Base-by-base conservation (phyloP, 2,113 vertebrate species). In the Trematocara unimaculatum region DNA sequence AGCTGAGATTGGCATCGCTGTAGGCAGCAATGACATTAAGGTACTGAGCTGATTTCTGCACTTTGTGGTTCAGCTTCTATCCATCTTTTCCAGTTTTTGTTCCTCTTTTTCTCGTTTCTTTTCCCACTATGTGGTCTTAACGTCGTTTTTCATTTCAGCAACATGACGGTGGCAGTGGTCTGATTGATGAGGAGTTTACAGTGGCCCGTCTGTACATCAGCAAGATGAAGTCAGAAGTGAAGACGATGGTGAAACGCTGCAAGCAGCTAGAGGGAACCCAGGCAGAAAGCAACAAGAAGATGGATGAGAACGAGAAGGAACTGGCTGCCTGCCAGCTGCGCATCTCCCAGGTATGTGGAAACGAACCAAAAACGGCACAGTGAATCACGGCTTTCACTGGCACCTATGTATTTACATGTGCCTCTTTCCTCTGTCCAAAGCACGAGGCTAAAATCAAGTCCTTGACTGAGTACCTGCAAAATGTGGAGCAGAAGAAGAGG, bases 221-320 rank as follows among this genome's bases (percentile, higher is more conserved):
- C 83, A 99, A 99, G 95, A 97, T 99, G 98, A 99, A 99, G 94
- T 98, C 98, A 0, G 98, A 99, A 94, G 98, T 99, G 60, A 99
- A 99, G 93, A 97, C 97, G 33, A 98, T 99, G 98, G 98, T 97
- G 31, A 99, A 99, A 80, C 98, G 98, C 81, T 98, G 98, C 94
- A 98, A 98, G 62, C 98, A 99, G 92, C 94, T 99, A 91, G 98
- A 99, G 95, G 90, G 97, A 84, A 97, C 96, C 7, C 98, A 99
- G 77, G 95, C 96, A 1, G 98, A 99, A 93, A 99, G 98, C 96
- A 98, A 97, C 95, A 97, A 97, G 94, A 99, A 98, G 93, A 97
- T 98, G 96, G 98, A 99, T 84, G 98, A 99, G 95, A 98, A 98
- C 1, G 98, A 99, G 87, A 98, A 98, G 92, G 98, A 99, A 87